Evolutionary conservation across 2,113 vertebrate species (phyloP), one percentile per base, ranked within the genome.

Genomic region (Saccopteryx bilineata): DNA sequence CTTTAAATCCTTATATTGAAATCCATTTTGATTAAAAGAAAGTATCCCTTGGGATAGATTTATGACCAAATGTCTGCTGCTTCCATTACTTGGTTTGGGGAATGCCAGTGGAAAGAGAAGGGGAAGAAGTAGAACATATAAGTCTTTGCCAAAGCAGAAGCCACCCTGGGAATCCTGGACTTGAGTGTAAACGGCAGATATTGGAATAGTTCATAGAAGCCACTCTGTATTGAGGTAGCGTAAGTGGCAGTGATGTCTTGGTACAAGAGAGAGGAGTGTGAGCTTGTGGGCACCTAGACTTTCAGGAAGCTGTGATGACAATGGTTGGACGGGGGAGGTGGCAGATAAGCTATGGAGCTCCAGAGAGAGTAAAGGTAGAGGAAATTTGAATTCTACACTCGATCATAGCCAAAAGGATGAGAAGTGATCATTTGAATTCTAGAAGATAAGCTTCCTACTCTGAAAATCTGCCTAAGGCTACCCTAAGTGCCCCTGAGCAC

Each of bases 381-480:
- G 58, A 87, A 61, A 81, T 1, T 26, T 88, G 15, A 52, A 84
- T 75, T 91, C 14, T 85, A 31, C 17, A 78, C 75, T n/a, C 21
- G 50, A n/a, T 78, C 10, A n/a, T n/a, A 54, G 52, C 52, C 52
- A 78, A 78, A 78, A 78, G 75, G 9, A 50, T 18, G 11, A n/a
- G 52, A 78, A 21, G 28, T 52, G 28, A 78, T 54, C 15, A n/a
- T 56, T n/a, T 52, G 9, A 56, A 78, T 78, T 21, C 50, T 78
- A 54, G 78, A 94, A 90, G n/a, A 61, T n/a, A 78, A 66, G 52
- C 18, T 89, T 71, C 83, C n/a, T 61, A 50, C n/a, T 75, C 14
- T 56, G 58, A 75, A 94, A 83, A 39, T 92, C 52, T 86, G 72
- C 85, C 58, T n/a, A 39, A 7, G 19, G 65, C 63, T 1, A 66